Base-by-base conservation (phyloP, 2,113 vertebrate species). In the Pholis gunnellus region DNA sequence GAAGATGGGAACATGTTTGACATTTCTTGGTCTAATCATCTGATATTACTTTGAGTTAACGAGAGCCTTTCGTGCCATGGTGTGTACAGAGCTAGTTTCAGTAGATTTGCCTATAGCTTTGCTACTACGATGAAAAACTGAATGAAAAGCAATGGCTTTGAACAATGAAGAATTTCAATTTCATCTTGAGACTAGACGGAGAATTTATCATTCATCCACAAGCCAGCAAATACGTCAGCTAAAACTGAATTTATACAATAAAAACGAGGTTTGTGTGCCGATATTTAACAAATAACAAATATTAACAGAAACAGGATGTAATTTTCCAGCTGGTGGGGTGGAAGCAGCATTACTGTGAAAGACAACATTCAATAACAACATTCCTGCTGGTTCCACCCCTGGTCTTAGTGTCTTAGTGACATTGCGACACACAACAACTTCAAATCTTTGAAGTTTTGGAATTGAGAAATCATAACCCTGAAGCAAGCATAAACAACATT, bases 401-500 rank as follows among this genome's bases (percentile, higher is more conserved):
- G 71, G 46, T 59, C 52, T 65, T 40, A 52, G 71, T 75, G 46
- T 59, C 52, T 65, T 40, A 52, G 71, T 75, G 78, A 75, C 48
- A 48, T 0, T 63, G 54, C 82, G 59, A 67, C 64, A 80, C 36
- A 57, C 36, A 66, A 50, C 56, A 75, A 69, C 57, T n/a, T 84
- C 4, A 70, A 65, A 71, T 74, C 13, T 36, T 36, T 71, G 44
- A 52, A 6, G 18, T 38, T 60, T 88, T 61, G 42, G 63, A 65
- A 57, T 69, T 70, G 10, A 81, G 31, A 78, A 89, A 87, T 87
- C 63, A 72, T 64, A 67, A 78, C n/a, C 57, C 46, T 31, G 63
- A 88, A 72, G 86, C 75, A 87, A 71, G 81, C 70, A 75, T 85
- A 48, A 75, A 36, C 7, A 67, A 42, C 44, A 64, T 83, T 89